A percentile compares a stretch with the other conserved stretches of the same genome.
phyloP scores from a whole-genome alignment of 1,140 invertebrate genomes.

The Tachypleus tridentatus region DNA sequence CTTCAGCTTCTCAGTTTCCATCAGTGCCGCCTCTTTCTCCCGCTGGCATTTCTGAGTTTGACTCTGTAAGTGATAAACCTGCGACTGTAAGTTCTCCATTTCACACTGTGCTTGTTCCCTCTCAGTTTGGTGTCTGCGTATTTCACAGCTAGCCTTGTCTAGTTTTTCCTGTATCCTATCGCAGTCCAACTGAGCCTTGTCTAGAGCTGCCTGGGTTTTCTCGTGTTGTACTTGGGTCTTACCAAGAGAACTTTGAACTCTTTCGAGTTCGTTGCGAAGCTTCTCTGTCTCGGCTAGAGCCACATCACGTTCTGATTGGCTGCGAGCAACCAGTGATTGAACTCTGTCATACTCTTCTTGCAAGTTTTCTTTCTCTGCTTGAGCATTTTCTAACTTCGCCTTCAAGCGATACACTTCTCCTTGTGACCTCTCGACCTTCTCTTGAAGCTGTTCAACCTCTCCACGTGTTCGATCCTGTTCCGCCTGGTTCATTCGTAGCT shows the following conservation, averaged over 20 bases:
- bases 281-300: slow-evolving; percentile 76
- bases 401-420: slow-evolving; percentile 87
- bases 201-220: slow-evolving; percentile 70
- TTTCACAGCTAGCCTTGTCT: slow-evolving; percentile 66
- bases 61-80: slow-evolving; percentile 66
- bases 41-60: slow-evolving; percentile 75
- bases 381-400: slow-evolving; percentile 83
- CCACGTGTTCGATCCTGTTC: slow-evolving; percentile 72
- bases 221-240: slow-evolving; percentile 82
- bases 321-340: slow-evolving; percentile 38
- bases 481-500: slow-evolving; percentile 52
- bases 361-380: slow-evolving; percentile 80
- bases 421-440: slow-evolving; percentile 84
- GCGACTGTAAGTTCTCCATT: slow-evolving; percentile 70
- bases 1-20: slow-evolving; percentile 68
- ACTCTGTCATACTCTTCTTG: slow-evolving; percentile 65
- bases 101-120: slow-evolving; percentile 65
- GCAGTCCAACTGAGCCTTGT: slow-evolving; percentile 79
- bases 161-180: slow-evolving; percentile 77
- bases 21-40: slow-evolving; percentile 67
- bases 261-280: slow-evolving; percentile 75
- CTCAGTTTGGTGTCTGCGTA: slow-evolving; percentile 68
- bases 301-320: slow-evolving; percentile 80
- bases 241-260: slow-evolving; percentile 71
- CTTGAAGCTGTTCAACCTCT: slow-evolving; percentile 71